Evolutionary conservation across 2,797 vertebrate species (phyloP).

Genomic region (Antennarius maculatus): DNA sequence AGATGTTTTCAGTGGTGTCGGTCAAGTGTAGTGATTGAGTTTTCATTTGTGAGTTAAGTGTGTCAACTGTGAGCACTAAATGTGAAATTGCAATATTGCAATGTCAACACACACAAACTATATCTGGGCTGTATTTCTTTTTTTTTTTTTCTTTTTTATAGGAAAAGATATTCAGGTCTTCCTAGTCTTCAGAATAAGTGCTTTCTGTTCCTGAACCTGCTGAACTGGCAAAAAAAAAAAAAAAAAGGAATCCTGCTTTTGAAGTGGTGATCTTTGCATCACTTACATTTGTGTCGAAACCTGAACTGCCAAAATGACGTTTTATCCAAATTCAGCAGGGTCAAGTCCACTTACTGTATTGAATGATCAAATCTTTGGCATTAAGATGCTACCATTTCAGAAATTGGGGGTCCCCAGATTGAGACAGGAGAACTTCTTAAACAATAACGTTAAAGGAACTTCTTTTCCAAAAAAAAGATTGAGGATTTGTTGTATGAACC

Average conservation of each 20-base stretch:
- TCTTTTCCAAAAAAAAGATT: constrained; percentile 41
- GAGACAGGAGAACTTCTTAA: constrained; percentile 64
- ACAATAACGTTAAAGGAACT: constrained; percentile 65
- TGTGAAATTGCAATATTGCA: constrained; percentile 93
- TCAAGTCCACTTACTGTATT: constrained; percentile 70
- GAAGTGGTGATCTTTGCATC: constrained; percentile 81
- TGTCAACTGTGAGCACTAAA: constrained; percentile 93
- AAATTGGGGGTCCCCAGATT: constrained; percentile 57
- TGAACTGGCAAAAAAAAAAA: constrained; percentile 91
- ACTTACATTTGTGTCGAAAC: constrained; percentile 75
- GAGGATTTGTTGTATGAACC: constrained; percentile 73
- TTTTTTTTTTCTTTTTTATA: constrained; percentile 83
- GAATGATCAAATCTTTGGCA: constrained; percentile 70
- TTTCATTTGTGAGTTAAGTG: constrained; percentile 89
- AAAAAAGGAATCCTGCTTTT: constrained; percentile 85
- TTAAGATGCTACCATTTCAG: constrained; percentile 57
- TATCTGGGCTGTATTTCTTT: constrained; percentile 86
- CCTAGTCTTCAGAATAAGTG: constrained; percentile 99
- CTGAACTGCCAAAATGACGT: constrained; percentile 85
- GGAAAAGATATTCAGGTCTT: constrained; percentile 96
- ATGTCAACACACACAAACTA: constrained; percentile 82
- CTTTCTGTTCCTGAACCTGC: constrained; percentile 97
- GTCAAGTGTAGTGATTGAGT: constrained; percentile 91
- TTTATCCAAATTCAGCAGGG: constrained; percentile 78
- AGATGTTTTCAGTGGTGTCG: constrained; percentile 78